Evolutionary conservation across 2,797 vertebrate species (phyloP).

Genomic region (Scyliorhinus canicula): DNA sequence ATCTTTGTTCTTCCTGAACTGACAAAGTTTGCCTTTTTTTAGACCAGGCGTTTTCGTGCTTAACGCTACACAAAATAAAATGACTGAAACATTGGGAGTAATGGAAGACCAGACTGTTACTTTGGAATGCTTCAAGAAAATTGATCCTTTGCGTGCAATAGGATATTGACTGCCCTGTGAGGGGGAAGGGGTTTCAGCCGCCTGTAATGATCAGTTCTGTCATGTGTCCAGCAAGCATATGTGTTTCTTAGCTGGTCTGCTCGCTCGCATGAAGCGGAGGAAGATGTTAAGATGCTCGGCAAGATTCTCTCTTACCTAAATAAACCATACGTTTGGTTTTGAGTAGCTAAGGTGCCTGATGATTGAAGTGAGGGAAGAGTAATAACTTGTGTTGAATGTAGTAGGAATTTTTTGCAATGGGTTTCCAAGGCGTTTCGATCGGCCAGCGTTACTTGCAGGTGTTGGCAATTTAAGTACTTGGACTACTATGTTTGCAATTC

Average conservation of each 20-base stretch:
- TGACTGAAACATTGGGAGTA: neutral
- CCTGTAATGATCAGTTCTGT: neutral
- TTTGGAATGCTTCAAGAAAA: neutral
- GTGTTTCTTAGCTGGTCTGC: neutral
- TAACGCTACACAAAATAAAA: neutral
- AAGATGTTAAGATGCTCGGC: neutral
- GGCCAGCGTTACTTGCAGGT: too few species aligned
- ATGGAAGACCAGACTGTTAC: neutral
- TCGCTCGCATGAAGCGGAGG: neutral
- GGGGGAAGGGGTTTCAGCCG: neutral
- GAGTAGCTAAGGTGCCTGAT: neutral
- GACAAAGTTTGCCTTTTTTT: neutral
- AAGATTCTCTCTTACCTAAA: neutral
- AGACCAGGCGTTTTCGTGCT: neutral
- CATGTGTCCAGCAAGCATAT: neutral
- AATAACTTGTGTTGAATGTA: neutral
- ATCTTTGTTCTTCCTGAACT: neutral
- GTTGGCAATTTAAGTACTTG: neutral
- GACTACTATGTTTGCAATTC: neutral
- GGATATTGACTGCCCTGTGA: neutral
- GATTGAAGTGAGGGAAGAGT: neutral
- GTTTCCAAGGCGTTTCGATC: neutral
- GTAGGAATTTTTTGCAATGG: too few species aligned
- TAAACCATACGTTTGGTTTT: neutral
- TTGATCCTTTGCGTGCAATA: neutral